Evolutionary conservation across 1,140 invertebrate genomes (phyloP), one percentile per base, ranked within the genome.

Genomic region (Andricus grossulariae): DNA sequence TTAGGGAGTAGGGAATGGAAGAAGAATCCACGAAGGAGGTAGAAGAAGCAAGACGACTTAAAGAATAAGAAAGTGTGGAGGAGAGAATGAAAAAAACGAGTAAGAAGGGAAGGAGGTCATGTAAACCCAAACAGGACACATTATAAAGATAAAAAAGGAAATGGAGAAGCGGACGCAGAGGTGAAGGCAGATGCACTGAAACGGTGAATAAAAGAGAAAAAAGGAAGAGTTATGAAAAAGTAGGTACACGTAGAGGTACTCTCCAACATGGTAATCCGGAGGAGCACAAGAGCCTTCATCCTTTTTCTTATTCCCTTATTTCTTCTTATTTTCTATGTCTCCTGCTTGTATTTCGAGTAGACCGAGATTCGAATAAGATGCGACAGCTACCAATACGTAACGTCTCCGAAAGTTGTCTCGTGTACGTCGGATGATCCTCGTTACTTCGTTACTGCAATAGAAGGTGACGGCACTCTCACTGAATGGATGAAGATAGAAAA

Each of bases 311-410:
- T 66, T 66, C 16, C 8, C 60, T 66, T 32, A 6, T 66, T 66
- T 39, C 60, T 66, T 55, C 54, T 55, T 66, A 7, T 66, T 39
- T 66, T 21, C 15, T 39, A 15, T 16, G n/a, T 66, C 25, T 66
- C 3, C 3, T 32, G 32, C 60, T 45, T 66, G 60, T 66, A 66
- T 39, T 21, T 25, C 25, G 21, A 66, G n/a, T 39, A 66, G 21
- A 66, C 60, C 25, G 60, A 39, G 25, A 66, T 66, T 66, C 60
- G 39, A 66, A 66, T 66, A 66, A 66, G 60, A 66, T 32, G 60
- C 15, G 25, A 66, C 25, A 39, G 60, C 25, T 39, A 39, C 25
- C 25, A 66, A 66, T 66, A 66, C 25, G 25, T n/a, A 66, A 39
- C 60, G 39, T 66, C 60, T 66, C 32, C n/a, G n/a, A n/a, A 39